Percentiles rank a stretch among this genome's conserved stretches.
These are phyloP conservation scores for Paedocypris micromegethes DNA, from an alignment of 2,797 vertebrate genomes.

Conservation along the genomic window DNA sequence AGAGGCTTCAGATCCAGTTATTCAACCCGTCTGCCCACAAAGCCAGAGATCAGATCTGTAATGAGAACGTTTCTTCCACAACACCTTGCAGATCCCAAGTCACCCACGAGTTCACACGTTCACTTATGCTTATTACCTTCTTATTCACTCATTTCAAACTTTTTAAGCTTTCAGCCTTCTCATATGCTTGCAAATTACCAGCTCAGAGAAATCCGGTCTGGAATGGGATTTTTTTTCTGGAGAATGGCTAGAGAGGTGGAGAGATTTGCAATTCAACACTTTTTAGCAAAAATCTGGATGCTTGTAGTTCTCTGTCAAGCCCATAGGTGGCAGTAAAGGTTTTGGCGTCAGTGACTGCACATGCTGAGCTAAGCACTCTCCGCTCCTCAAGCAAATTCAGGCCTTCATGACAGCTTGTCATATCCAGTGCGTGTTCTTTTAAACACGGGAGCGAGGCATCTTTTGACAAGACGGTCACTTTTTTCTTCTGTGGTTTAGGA, in stretches of 20 bases:
- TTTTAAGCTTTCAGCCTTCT: not conserved
- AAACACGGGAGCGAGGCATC: constrained; percentile 26
- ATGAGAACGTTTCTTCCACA: not conserved
- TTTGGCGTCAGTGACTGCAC: constrained; percentile 28
- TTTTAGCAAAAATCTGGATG: not conserved
- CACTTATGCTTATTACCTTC: not conserved
- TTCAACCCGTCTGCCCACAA: constrained; percentile 14
- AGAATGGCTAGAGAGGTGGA: not conserved
- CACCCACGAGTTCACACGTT: not conserved
- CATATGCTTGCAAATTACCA: constrained; percentile 19
- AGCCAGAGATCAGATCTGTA: constrained; percentile 8
- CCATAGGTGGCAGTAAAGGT: constrained; percentile 52
- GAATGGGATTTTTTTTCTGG: constrained; percentile 8
- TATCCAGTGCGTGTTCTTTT: constrained; percentile 24
- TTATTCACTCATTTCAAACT: not conserved
- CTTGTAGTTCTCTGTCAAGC: constrained; percentile 9
- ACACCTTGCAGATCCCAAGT: constrained; percentile 2
- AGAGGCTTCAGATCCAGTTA: constrained; percentile 23
- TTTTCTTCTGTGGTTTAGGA: constrained; percentile 4
- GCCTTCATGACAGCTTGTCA: constrained; percentile 40
- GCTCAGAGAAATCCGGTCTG: constrained; percentile 10
- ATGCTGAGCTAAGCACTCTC: constrained; percentile 52
- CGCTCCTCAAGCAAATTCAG: constrained; percentile 7
- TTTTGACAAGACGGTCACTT: constrained; percentile 29
- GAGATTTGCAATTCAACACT: not conserved